phyloP scores from a whole-genome alignment of 2,113 vertebrate genomes.

The Oxygymnocypris stewartii region DNA sequence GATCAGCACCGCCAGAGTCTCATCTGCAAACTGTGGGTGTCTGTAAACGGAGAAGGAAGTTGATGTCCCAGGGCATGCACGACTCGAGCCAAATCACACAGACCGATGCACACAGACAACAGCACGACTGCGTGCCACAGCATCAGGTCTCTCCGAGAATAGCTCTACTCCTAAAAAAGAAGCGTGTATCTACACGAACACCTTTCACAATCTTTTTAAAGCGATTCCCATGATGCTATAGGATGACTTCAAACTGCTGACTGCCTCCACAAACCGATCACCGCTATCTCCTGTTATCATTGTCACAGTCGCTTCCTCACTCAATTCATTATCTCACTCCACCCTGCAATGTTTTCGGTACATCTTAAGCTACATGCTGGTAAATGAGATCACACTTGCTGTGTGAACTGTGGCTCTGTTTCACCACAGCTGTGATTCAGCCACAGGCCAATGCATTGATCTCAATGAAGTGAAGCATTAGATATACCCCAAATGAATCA shows the following conservation, averaged over 20 bases:
- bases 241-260: background rate
- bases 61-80: slow-evolving; percentile 6
- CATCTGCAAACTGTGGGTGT: slow-evolving; percentile 37
- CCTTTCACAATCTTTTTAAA: background rate
- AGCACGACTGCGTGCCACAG: slow-evolving; percentile 53
- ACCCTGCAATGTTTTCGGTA: background rate
- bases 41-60: slow-evolving; percentile 6
- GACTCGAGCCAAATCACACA: slow-evolving; percentile 28
- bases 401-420: background rate
- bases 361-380: background rate
- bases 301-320: background rate
- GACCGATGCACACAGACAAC: slow-evolving; percentile 37
- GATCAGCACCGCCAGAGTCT: background rate
- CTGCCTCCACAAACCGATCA: background rate
- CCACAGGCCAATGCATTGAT: background rate
- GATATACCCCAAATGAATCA: background rate
- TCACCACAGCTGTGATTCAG: background rate
- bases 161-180: slow-evolving; percentile 57
- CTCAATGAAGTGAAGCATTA: background rate
- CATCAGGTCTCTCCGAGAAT: slow-evolving; percentile 74
- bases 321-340: background rate
- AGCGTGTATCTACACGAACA: background rate
- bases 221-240: background rate
- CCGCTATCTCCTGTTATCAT: background rate
- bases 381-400: slow-evolving; percentile 3